Conservation (phyloP, 2,888 invertebrate species). For the Meghimatium bilineatum region DNA sequence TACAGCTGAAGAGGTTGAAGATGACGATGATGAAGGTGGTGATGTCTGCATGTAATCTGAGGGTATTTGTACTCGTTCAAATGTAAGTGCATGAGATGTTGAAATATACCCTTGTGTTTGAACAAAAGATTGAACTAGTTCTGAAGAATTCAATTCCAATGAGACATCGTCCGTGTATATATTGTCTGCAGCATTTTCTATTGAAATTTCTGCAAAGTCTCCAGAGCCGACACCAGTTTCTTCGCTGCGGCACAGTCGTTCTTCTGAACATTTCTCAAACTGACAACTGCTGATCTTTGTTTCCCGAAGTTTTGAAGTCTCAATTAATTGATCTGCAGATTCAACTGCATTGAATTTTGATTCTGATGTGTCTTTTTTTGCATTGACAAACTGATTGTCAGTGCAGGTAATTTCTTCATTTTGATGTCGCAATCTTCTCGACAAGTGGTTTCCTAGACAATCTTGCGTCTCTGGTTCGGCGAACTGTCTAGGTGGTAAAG, state of each 20-base stretch:
- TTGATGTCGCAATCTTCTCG: background rate
- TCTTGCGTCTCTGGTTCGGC: background rate
- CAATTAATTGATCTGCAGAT: background rate
- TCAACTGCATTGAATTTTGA: background rate
- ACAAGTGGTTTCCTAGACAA: background rate
- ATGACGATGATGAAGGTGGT: background rate
- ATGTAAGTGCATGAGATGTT: background rate
- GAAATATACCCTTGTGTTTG: background rate
- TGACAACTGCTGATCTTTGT: background rate
- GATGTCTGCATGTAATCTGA: background rate
- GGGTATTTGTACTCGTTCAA: background rate
- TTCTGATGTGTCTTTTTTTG: background rate
- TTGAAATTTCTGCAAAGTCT: background rate
- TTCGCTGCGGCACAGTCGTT: background rate
- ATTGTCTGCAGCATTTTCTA: background rate
- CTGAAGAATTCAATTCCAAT: background rate
- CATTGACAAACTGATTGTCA: background rate
- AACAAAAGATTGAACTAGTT: background rate
- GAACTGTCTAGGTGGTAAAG: background rate
- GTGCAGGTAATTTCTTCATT: background rate
- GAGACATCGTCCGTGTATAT: no score
- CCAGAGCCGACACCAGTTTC: background rate
- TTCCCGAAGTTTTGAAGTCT: background rate
- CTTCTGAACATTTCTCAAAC: background rate
- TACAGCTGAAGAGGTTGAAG: background rate